Base-by-base conservation (phyloP, 1,140 invertebrate species). In the Patella vulgata region DNA sequence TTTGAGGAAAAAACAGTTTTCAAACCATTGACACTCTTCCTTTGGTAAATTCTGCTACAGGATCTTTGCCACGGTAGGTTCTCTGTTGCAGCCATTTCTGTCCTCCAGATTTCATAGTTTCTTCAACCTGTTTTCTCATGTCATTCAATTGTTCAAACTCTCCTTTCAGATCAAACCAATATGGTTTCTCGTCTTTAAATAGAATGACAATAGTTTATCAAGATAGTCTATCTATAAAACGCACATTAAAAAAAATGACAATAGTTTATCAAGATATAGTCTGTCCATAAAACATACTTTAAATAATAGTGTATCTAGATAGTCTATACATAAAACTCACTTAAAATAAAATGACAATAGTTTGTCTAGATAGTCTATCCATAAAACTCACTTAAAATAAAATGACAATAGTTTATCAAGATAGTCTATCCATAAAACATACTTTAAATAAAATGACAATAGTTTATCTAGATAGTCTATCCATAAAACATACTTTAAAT, bases 131-230 rank as follows among this genome's bases (percentile, higher is more conserved):
- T 3, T 17, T 40, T 14, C 60, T 36, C 23, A 66, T 36, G 11
- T 27, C 30, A 14, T 19, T 19, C 17, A 70, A 21, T 14, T 60
- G 54, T 0, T 51, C 53, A 40, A 63, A 40, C 23, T 68, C 42
- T 36, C 21, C 40, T 11, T 39, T 27, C 19, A 73, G 39, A 31
- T 73, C 68, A 62, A 62, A 73, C 71, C 71, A 73, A 36, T 68
- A 66, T 33, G 68, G 68, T 40, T 61, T 66, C 47, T 70, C 54
- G 43, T 63, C 68, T 70, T 23, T 2, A 21, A 33, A 66, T 17
- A 9, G 23, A 36, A 33, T 58, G 8, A 33, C 6, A 12, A 8
- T 33, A 12, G 19, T 23, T 6, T 9, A 33, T 28, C 43, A 40
- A 31, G 2, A 33, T 27, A 12, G 19, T n/a, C n/a, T n/a, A n/a